Conservation (phyloP, 2,797 vertebrate genomes). For the Cuculus canorus region DNA sequence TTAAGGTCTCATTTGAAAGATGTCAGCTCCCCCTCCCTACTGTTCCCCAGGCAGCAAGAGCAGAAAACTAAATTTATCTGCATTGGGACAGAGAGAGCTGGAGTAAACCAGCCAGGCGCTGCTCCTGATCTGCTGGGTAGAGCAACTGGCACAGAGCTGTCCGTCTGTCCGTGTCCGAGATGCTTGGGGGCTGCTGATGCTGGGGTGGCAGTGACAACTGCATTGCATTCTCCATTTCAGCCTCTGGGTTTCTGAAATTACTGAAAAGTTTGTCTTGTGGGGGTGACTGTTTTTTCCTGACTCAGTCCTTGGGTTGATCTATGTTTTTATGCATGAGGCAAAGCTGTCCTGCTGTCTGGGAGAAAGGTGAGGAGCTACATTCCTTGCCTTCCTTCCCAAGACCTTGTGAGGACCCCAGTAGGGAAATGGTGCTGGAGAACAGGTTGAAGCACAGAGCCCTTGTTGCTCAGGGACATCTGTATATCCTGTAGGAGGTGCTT, state of each 20-base stretch:
- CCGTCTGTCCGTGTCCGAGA: not conserved
- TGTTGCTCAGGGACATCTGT: not conserved
- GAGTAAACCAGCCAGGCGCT: slow-evolving; percentile 24
- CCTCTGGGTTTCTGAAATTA: not conserved
- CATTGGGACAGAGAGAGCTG: slow-evolving; percentile 41
- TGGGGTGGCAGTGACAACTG: not conserved
- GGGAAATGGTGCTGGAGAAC: not conserved
- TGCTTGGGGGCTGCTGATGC: not conserved
- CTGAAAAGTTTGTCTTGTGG: not conserved
- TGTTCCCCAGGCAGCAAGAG: slow-evolving; percentile 35
- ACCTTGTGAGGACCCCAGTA: not conserved
- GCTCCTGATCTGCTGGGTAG: slow-evolving; percentile 28
- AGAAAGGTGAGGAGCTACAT: not conserved
- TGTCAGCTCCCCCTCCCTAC: slow-evolving; percentile 37
- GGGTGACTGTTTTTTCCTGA: not conserved
- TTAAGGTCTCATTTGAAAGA: slow-evolving; percentile 55
- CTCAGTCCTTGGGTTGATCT: not conserved
- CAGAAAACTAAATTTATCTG: slow-evolving; percentile 66
- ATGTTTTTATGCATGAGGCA: accelerated
- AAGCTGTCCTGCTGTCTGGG: not conserved
- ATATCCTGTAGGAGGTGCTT: not conserved
- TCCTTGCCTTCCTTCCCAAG: not conserved
- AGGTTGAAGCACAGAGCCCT: not conserved
- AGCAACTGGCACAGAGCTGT: not conserved
- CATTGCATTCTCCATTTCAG: not conserved